These are phyloP conservation scores for Colletes latitarsis DNA, from an alignment of 1,140 invertebrate genomes.

Conservation along the genomic window DNA sequence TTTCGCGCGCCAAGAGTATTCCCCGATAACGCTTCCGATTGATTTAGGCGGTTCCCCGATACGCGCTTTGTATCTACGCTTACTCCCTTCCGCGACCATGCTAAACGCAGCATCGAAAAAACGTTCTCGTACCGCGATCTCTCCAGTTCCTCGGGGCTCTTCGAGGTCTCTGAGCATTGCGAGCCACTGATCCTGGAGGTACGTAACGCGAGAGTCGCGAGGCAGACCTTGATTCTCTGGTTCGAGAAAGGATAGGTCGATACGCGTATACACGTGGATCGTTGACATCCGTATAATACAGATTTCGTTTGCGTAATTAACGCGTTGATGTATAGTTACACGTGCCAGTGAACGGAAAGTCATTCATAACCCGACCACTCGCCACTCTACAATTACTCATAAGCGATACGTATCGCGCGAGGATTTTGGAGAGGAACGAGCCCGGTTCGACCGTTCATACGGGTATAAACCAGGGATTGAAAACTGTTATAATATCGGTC, in stretches of 20 bases:
- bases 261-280: slow-evolving; percentile 48
- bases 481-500: too few species aligned
- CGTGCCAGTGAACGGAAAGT: slow-evolving; percentile 70
- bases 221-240: slow-evolving; percentile 42
- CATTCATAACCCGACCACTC: slow-evolving; percentile 73
- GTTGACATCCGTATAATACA: slow-evolving; percentile 74
- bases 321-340: slow-evolving; percentile 71
- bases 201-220: slow-evolving; percentile 25
- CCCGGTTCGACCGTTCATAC: neutral
- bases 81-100: neutral
- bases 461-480: too few species aligned
- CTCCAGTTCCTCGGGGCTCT: too few species aligned
- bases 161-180: neutral
- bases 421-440: slow-evolving; percentile 30
- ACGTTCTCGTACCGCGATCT: neutral
- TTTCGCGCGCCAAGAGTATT: slow-evolving; percentile 35
- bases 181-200: slow-evolving; percentile 21
- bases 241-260: slow-evolving; percentile 36
- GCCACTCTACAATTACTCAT: slow-evolving; percentile 72
- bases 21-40: slow-evolving; percentile 38
- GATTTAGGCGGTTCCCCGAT: slow-evolving; percentile 31
- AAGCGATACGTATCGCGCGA: slow-evolving; percentile 71
- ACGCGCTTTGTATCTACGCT: neutral
- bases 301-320: slow-evolving; percentile 74
- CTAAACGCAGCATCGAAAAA: neutral